Percentiles rank a stretch among this genome's conserved stretches.
Conservation (phyloP, 2,888 invertebrate species). For the Nemapogon koenigi region DNA sequence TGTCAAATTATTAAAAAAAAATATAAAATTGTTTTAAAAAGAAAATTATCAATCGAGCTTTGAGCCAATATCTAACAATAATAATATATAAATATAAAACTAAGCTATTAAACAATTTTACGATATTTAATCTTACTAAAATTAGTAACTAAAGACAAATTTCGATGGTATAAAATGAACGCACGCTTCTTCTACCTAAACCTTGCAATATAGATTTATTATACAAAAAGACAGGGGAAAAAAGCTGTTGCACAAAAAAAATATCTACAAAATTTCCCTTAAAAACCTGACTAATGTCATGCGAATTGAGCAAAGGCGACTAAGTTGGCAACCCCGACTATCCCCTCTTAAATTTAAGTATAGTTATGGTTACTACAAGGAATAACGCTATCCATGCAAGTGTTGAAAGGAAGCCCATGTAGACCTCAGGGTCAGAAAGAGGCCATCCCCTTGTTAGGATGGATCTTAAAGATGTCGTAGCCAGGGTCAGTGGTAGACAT, state of each 20-base stretch:
- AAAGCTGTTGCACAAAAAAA: constrained; percentile 6
- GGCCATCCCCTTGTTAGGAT: constrained; percentile 90
- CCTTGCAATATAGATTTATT: too few relatives aligned
- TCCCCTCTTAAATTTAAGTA: constrained; percentile 81
- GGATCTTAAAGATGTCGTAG: constrained; percentile 89
- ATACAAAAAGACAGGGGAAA: too few relatives aligned
- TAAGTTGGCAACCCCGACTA: constrained; percentile 35
- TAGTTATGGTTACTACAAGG: constrained; percentile 79
- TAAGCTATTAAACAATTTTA: too few relatives aligned
- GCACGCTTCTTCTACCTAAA: too few relatives aligned
- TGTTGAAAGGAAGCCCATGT: constrained; percentile 86
- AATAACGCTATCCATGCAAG: constrained; percentile 86
- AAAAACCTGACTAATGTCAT: constrained; percentile 13
- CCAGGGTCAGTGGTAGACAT: constrained; percentile 85
- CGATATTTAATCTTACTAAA: too few relatives aligned
- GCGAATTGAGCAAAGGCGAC: constrained; percentile 9
- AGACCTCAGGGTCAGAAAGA: constrained; percentile 80
- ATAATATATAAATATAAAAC: too few relatives aligned
- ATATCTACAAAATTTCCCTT: constrained; percentile 5
- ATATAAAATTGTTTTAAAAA: too few relatives aligned
- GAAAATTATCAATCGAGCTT: too few relatives aligned
- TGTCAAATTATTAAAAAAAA: too few relatives aligned
- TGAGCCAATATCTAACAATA: too few relatives aligned
- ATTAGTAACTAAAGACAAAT: too few relatives aligned
- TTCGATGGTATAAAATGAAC: too few relatives aligned